Percentiles rank a stretch among this genome's conserved stretches.
phyloP scores from a whole-genome alignment of 2,113 vertebrate species.

The Rhipidura dahli region DNA sequence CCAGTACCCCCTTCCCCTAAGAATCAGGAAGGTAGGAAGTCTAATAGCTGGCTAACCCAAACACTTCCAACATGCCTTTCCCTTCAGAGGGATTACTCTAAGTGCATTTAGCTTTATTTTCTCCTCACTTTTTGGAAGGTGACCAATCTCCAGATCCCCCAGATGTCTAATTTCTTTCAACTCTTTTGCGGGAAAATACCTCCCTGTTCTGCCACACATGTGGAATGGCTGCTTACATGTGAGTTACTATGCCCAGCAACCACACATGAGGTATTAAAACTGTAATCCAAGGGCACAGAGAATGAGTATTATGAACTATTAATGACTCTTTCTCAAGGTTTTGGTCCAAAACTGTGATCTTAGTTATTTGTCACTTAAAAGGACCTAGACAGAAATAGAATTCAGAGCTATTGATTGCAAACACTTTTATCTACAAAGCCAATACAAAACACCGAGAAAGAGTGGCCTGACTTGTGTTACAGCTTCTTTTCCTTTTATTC shows the following conservation, averaged over 20 bases:
- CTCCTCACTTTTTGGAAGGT: background rate
- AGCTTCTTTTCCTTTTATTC: background rate
- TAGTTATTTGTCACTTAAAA: background rate
- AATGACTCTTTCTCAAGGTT: background rate
- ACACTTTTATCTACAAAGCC: background rate
- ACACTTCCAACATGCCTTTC: background rate
- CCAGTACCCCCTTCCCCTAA: too few species aligned
- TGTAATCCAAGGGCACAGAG: background rate
- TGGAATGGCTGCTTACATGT: background rate
- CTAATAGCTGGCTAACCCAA: background rate
- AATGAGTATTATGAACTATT: background rate
- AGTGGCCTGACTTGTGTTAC: background rate
- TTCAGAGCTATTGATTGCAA: conserved; percentile 14
- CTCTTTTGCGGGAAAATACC: background rate
- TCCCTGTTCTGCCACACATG: background rate
- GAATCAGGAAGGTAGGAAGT: background rate
- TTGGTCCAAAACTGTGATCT: background rate
- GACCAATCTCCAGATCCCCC: background rate
- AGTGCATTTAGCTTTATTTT: background rate
- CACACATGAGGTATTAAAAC: background rate
- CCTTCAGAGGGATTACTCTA: background rate
- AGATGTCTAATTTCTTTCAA: background rate
- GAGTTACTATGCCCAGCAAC: background rate
- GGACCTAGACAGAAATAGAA: background rate
- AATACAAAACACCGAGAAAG: background rate